These are phyloP conservation scores for Lepidonotus clava DNA, from an alignment of 2,888 invertebrate species.

Conservation along the genomic window DNA sequence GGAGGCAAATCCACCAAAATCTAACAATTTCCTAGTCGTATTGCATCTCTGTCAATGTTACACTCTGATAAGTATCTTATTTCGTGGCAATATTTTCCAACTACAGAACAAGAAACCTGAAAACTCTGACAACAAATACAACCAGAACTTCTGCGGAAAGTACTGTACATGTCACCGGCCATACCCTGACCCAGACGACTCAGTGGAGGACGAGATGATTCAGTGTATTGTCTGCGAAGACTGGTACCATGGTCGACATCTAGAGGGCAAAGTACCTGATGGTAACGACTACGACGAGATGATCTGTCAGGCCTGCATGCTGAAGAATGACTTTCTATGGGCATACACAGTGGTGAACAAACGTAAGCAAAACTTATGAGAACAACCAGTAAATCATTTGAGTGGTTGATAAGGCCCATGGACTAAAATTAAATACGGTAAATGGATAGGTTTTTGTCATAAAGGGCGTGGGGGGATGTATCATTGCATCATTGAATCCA, in stretches of 20 bases:
- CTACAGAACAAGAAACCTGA: conserved; percentile 72
- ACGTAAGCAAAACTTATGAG: background rate
- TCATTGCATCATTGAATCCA: too few species aligned
- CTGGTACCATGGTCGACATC: conserved; percentile 91
- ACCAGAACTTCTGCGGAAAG: conserved; percentile 95
- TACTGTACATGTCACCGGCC: conserved; percentile 96
- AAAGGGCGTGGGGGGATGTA: too few species aligned
- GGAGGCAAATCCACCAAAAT: too few species aligned
- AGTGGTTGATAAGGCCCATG: too few species aligned
- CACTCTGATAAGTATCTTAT: too few species aligned
- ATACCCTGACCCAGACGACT: conserved; percentile 94
- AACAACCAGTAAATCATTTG: too few species aligned
- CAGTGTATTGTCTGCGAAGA: conserved; percentile 98
- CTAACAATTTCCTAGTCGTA: too few species aligned
- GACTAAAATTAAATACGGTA: too few species aligned
- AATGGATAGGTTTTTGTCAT: too few species aligned
- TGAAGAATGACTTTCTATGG: conserved; percentile 74
- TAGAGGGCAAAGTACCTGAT: conserved; percentile 66
- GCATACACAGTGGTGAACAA: conserved; percentile 83
- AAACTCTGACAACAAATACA: conserved; percentile 88
- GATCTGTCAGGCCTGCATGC: conserved; percentile 76
- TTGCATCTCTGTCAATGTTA: too few species aligned
- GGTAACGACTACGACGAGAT: conserved; percentile 73
- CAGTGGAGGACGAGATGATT: conserved; percentile 92
- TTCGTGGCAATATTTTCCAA: too few species aligned